Evolutionary conservation across 2,797 vertebrate species (phyloP), one percentile per base, ranked within the genome.

Genomic region (Coranthus polyacanthus): DNA sequence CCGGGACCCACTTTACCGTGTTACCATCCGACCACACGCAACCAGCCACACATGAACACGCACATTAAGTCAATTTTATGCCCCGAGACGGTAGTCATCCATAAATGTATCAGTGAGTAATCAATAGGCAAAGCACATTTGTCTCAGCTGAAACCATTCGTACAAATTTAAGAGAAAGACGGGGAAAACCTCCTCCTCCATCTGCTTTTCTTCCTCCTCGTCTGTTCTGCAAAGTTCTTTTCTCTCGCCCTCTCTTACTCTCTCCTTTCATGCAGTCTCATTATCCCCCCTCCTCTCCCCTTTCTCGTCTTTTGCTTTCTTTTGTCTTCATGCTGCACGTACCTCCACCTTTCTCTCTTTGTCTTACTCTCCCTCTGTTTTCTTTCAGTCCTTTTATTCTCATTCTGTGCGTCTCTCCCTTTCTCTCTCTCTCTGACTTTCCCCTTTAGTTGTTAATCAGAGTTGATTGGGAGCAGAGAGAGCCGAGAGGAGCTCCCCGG

Each of bases 401-500:
- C 72, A 82, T 82, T 89, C 84, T 3, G 49, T 53, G 53, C 83
- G 50, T 80, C 74, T 72, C 76, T 47, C 69, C 54, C 61, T 73
- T 65, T 65, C 56, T 81, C 81, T 87, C 78, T 72, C 79, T 37
- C 76, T 57, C 65, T 81, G 70, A 63, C 50, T 75, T 64, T 71
- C 59, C 79, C 64, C 32, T 78, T 85, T 79, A 75, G 77, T 84
- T 87, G 85, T 86, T 91, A 91, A 92, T 92, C 82, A 84, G 86
- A 87, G 71, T 75, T 91, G 90, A 92, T 92, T 92, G 86, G 88
- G 81, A 88, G 88, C 88, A 76, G 80, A 81, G 84, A 80, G 83
- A 74, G 81, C 86, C 21, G 70, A 82, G 87, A 82, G 82, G 74
- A 75, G 84, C 89, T 92, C 91, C 90, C 90, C 41, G 26, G 89